Evolutionary conservation across 1,140 invertebrate genomes (phyloP), one percentile per base, ranked within the genome.

Genomic region (Hycleus phaleratus): DNA sequence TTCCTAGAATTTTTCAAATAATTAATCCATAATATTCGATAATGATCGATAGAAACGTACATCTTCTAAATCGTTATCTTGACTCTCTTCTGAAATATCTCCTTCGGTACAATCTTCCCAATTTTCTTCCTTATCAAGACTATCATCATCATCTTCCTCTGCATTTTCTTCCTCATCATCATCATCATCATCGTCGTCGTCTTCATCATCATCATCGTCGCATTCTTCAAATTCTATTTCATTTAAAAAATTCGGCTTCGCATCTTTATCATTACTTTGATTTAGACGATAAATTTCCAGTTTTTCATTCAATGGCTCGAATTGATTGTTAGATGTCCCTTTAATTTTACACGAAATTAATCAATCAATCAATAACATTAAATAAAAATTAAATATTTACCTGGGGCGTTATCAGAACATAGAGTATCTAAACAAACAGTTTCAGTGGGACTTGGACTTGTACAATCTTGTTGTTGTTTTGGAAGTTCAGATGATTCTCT

Each of bases 371-470:
- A 5, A 32, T 32, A 32, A 32, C 4, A 32, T 4, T 32, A 32
- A 32, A 32, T 32, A 32, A 5, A 32, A 32, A 32, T 18, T 48
- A 10, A 9, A 25, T 53, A 55, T 40, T 58, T 66, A 64, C 67
- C 60, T 65, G 68, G 62, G 53, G 62, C 43, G 58, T 56, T 69
- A 55, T 65, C 62, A 47, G 46, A 39, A 62, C 58, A 63, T 32
- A 69, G 57, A 57, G 63, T 55, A 46, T 73, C 69, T 50, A 68
- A 62, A 64, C 70, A 72, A 38, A 73, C 67, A 46, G 71, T 72
- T 60, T 74, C 73, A 18, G 71, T 74, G 18, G 72, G 72, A 63
- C 73, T 74, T 53, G 72, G 71, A 56, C 72, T 75, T 42, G 70
- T 65, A 60, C 71, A 72, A 61, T 74, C 73, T 68, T 69, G 64